Evolutionary conservation across 2,113 vertebrate species (phyloP).

Genomic region (Uria lomvia): DNA sequence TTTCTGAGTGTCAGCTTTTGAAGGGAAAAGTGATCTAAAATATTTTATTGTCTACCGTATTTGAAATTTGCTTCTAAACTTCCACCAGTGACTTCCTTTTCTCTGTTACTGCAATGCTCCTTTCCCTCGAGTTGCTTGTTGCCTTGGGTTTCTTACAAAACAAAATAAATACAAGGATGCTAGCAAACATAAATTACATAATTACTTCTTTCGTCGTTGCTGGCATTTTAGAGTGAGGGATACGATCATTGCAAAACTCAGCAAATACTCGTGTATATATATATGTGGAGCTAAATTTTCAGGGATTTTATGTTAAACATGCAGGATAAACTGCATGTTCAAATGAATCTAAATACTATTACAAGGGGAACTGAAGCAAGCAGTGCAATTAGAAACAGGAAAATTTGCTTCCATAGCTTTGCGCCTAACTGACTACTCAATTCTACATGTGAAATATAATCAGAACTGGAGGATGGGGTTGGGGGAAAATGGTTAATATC

Average conservation of each 20-base stretch:
- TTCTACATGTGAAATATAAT: constrained; percentile 45
- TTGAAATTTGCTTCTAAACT: constrained; percentile 56
- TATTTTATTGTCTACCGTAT: not conserved
- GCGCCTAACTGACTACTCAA: constrained; percentile 52
- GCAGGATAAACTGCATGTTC: constrained; percentile 57
- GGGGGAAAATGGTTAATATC: constrained; percentile 21
- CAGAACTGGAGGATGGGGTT: not conserved
- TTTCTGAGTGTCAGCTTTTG: constrained; percentile 22
- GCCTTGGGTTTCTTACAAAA: constrained; percentile 29
- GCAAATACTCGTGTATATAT: not conserved
- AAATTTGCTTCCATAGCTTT: constrained; percentile 43
- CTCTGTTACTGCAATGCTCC: not conserved
- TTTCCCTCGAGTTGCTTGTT: constrained; percentile 40
- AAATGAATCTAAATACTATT: constrained; percentile 66
- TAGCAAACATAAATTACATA: constrained; percentile 30
- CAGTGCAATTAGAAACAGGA: constrained; percentile 66
- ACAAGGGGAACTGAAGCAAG: constrained; percentile 57
- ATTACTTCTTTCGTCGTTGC: not conserved
- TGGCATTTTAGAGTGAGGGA: not conserved
- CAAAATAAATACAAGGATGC: constrained; percentile 12
- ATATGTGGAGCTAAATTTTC: constrained; percentile 15
- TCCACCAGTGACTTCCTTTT: constrained; percentile 34
- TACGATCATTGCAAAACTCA: constrained; percentile 15
- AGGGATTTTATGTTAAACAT: constrained; percentile 29
- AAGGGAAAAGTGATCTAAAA: constrained; percentile 41